A percentile compares a stretch with the other conserved stretches of the same genome.
These are phyloP conservation scores for Tinea pellionella DNA, from an alignment of 2,888 invertebrate genomes.

Conservation along the genomic window DNA sequence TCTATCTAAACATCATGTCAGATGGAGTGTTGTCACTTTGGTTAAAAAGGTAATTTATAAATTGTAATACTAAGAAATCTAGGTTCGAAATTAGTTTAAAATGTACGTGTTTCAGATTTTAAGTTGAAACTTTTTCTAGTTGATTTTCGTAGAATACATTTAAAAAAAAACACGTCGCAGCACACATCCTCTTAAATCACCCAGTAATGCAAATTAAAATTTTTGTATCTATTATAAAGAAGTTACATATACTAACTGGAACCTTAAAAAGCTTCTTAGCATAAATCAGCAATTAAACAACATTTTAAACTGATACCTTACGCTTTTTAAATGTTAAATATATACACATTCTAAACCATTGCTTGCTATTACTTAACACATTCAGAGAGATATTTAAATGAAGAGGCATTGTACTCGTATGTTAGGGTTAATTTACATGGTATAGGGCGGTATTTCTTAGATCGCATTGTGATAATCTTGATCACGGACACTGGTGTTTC, in stretches of 20 bases:
- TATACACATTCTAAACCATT: background rate
- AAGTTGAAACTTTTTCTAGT: no score
- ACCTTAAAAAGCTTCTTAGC: background rate
- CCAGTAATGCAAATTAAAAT: background rate
- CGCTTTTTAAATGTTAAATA: background rate
- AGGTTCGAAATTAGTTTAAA: no score
- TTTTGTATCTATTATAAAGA: background rate
- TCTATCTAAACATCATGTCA: no score
- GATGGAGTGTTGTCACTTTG: no score
- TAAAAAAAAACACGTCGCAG: no score
- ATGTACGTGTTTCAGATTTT: no score
- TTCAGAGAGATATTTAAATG: background rate
- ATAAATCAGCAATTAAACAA: background rate
- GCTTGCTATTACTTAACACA: background rate
- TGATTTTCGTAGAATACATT: no score
- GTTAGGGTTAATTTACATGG: background rate
- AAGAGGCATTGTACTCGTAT: background rate
- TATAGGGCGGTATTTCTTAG: constrained; percentile 18
- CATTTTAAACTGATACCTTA: background rate
- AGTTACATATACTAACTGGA: background rate
- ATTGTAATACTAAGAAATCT: no score
- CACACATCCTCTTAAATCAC: background rate
- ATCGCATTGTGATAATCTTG: constrained; percentile 61
- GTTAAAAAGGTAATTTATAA: no score
- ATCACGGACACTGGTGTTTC: constrained; percentile 59